Percentiles rank a stretch among this genome's conserved stretches.
Conservation (phyloP, 2,888 invertebrate genomes). For the Nasonia oneida region DNA sequence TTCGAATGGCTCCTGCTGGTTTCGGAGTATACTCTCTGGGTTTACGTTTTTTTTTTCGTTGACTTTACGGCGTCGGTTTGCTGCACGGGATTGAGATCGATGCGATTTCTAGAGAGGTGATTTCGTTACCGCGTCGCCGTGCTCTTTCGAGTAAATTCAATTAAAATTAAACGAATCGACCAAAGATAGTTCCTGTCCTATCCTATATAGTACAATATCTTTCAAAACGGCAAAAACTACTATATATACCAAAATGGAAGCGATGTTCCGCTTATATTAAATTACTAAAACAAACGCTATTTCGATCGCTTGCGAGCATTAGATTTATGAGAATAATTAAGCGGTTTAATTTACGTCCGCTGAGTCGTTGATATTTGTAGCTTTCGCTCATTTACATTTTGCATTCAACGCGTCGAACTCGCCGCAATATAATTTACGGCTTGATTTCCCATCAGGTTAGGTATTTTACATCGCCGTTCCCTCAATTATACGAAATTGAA, state of each 20-base stretch:
- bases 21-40: neutral
- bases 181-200: neutral
- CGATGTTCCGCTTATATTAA: neutral
- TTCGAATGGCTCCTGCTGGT: slow-evolving; percentile 9
- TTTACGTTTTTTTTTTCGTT: neutral
- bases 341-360: slow-evolving; percentile 37
- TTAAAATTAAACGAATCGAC: neutral
- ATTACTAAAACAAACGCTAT: slow-evolving; percentile 27
- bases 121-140: neutral
- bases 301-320: neutral
- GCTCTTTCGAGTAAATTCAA: no score
- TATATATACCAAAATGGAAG: no score
- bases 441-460: neutral
- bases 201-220: no score
- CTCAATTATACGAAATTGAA: neutral
- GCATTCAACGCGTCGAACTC: slow-evolving; percentile 15
- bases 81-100: slow-evolving; percentile 6
- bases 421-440: slow-evolving; percentile 24
- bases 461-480: neutral
- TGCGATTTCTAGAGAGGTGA: neutral
- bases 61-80: neutral
- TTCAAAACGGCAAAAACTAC: neutral
- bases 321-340: slow-evolving; percentile 44
- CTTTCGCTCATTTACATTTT: slow-evolving; percentile 33
- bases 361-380: neutral